phyloP scores from a whole-genome alignment of 2,113 vertebrate species.

The Phainopepla nitens region DNA sequence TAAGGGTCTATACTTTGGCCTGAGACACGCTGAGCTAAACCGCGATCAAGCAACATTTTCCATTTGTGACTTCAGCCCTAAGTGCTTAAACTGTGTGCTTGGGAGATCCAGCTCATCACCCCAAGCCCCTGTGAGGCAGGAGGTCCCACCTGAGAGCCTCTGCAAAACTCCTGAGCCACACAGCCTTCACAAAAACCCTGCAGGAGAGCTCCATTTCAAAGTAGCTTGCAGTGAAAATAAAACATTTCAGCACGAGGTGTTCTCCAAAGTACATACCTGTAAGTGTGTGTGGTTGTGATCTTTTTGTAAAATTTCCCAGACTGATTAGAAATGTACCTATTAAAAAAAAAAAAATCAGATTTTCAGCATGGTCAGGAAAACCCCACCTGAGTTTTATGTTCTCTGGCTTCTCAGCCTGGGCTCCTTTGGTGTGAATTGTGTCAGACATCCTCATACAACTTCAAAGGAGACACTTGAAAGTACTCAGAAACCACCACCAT shows the following conservation, averaged over 20 bases:
- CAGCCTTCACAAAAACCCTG: not conserved
- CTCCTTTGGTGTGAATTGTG: not conserved
- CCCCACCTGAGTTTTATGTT: not conserved
- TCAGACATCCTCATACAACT: not conserved
- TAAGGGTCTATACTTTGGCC: not conserved
- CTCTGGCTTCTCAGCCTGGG: not conserved
- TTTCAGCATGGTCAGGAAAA: not conserved
- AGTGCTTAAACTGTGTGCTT: not conserved
- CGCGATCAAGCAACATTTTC: not conserved
- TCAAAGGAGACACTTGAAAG: conserved; percentile 8
- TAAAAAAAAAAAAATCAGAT: accelerated
- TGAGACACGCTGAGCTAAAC: not conserved
- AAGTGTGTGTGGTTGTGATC: not conserved
- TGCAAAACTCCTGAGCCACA: not conserved
- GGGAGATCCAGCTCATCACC: not conserved
- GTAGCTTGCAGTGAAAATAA: not conserved
- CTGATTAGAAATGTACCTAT: not conserved
- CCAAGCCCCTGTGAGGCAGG: not conserved
- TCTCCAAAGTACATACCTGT: not conserved
- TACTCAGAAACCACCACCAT: not conserved
- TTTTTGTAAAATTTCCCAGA: not conserved
- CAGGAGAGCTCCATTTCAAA: not conserved
- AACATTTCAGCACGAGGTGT: not conserved
- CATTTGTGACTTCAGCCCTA: not conserved
- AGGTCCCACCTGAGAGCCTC: not conserved